These are phyloP conservation scores for Drosophila ochracea DNA, from an alignment of 2,888 invertebrate species.

Conservation along the genomic window DNA sequence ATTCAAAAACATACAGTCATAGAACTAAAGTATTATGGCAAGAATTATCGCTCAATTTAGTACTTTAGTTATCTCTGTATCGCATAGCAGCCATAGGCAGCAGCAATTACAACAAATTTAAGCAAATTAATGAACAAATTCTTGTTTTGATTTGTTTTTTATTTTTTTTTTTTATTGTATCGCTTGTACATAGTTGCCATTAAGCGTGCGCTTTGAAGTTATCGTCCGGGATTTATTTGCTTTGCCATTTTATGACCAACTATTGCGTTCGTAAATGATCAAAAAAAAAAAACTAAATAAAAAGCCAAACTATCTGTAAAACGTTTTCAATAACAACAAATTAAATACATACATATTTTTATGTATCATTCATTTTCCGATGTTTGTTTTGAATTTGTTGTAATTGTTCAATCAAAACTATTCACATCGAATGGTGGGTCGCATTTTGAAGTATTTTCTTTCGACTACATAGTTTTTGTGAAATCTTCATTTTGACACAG, in stretches of 20 bases:
- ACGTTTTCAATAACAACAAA: slow-evolving; percentile 53
- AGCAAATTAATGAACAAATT: slow-evolving; percentile 49
- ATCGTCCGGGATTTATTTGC: slow-evolving; percentile 28
- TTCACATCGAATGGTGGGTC: slow-evolving; percentile 29
- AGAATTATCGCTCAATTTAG: background rate
- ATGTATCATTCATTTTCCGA: slow-evolving; percentile 18
- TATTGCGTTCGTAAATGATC: slow-evolving; percentile 33
- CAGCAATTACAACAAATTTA: slow-evolving; percentile 60
- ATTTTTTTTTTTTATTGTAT: background rate
- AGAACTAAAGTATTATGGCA: background rate
- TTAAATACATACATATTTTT: slow-evolving; percentile 16
- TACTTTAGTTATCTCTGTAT: slow-evolving; percentile 19
- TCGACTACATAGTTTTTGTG: background rate
- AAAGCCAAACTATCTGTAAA: slow-evolving; percentile 31
- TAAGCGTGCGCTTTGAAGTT: slow-evolving; percentile 24
- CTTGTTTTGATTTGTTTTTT: background rate
- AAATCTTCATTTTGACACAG: background rate
- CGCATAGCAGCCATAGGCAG: slow-evolving; percentile 22
- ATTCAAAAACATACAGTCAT: slow-evolving; percentile 19
- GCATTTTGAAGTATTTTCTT: slow-evolving; percentile 1
- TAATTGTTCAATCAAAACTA: slow-evolving; percentile 42
- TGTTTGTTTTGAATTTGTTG: slow-evolving; percentile 13
- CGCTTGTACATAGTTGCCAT: slow-evolving; percentile 14
- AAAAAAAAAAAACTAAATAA: slow-evolving; percentile 21
- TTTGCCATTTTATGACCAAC: slow-evolving; percentile 53